Evolutionary conservation across 35 echinoderm and acorn worm species (phyloP).

Genomic region (Stichopus chloronotus): DNA sequence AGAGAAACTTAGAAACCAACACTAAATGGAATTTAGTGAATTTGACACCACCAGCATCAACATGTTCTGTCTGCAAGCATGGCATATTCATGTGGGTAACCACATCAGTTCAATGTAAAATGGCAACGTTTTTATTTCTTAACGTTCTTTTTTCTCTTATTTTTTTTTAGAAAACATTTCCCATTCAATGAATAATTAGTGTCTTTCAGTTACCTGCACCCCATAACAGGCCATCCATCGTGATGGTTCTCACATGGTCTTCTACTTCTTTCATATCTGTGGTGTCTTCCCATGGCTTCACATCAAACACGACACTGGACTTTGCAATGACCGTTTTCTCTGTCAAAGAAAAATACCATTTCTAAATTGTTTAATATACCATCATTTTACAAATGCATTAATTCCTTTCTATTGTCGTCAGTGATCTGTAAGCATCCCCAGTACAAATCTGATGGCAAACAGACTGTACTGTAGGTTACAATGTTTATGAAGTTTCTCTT

Average conservation of each 20-base stretch:
- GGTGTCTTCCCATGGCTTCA: conserved; percentile 91
- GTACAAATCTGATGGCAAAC: not conserved
- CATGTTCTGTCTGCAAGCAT: too few relatives aligned
- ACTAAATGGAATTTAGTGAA: too few relatives aligned
- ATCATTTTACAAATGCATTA: not conserved
- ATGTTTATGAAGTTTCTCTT: too few relatives aligned
- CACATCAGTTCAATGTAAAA: too few relatives aligned
- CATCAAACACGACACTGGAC: conserved; percentile 79
- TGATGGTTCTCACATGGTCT: conserved; percentile 64
- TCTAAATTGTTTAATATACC: not conserved
- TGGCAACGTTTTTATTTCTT: too few relatives aligned
- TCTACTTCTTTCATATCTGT: conserved; percentile 84
- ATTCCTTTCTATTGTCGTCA: not conserved
- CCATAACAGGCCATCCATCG: conserved; percentile 85
- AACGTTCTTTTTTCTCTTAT: too few relatives aligned
- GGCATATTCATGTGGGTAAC: too few relatives aligned
- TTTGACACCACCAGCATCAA: too few relatives aligned
- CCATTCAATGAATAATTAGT: too few relatives aligned
- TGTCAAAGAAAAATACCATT: conserved; percentile 41
- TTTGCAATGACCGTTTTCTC: conserved; percentile 76
- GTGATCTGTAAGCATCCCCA: not conserved
- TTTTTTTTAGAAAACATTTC: not conserved
- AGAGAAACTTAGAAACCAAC: too few relatives aligned
- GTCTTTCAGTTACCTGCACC: conserved; percentile 64
- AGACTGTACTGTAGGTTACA: too few relatives aligned